Conservation (phyloP, 2,113 vertebrate species). For the Perccottus glenii region DNA sequence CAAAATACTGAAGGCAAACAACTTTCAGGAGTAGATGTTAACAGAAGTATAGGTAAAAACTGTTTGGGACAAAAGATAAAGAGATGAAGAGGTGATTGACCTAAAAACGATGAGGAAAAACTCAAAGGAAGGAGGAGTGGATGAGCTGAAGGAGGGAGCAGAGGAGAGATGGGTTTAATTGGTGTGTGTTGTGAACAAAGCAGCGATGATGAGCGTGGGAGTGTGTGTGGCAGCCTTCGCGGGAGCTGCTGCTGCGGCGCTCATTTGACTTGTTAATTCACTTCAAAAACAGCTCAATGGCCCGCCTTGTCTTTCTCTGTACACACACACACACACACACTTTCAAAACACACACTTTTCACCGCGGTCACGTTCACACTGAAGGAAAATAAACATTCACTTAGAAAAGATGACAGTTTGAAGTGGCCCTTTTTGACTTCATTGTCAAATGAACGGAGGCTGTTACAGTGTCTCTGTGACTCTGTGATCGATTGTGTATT, state of each 20-base stretch:
- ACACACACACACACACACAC: neutral
- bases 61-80: neutral
- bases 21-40: no score
- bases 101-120: neutral
- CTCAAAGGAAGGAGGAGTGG: neutral
- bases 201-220: conserved; percentile 52
- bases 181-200: neutral
- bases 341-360: conserved; percentile 16
- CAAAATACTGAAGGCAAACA: no score
- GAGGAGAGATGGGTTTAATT: neutral
- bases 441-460: no score
- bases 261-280: conserved; percentile 80
- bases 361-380: neutral
- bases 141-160: neutral
- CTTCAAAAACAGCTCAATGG: conserved; percentile 74
- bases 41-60: no score
- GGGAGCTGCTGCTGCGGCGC: conserved; percentile 27
- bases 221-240: conserved; percentile 13
- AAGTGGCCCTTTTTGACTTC: no score
- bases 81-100: neutral
- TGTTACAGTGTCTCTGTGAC: no score
- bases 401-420: neutral
- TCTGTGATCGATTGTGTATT: no score
- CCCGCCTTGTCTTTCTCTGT: conserved; percentile 56
- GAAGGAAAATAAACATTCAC: neutral